Evolutionary conservation across 1,140 invertebrate species (phyloP), one percentile per base, ranked within the genome.

Genomic region (Eurosta solidaginis): DNA sequence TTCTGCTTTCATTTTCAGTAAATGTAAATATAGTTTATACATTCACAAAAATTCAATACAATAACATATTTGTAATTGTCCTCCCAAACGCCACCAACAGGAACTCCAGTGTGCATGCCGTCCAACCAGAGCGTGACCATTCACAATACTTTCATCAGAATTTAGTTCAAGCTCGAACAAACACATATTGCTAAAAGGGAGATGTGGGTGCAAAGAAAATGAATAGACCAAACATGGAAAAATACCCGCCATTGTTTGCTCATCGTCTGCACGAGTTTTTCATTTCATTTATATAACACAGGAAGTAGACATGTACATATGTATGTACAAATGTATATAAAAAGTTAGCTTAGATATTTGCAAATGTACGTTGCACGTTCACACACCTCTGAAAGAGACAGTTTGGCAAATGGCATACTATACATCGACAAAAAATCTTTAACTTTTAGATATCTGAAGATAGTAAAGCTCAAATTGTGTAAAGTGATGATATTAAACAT

Each of bases 181-280:
- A 17, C 36, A 68, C 33, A 14, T 6, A 68, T 2, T 33, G 29
- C 0, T 6, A 59, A 12, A 17, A 6, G 29, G 3, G 29, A 42
- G 59, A 33, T 40, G 59, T 40, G 33, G 27, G 29, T n/a, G 20
- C 7, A 27, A 12, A 9, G 17, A 40, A 36, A 33, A 5, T 9
- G 33, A 40, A 33, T 74, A 74, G 44, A 45, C 44, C 22, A 47
- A 47, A 74, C 14, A 74, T 74, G 73, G 44, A 22, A 29, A 74
- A 74, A 74, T n/a, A 22, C 42, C 42, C 42, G 73, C n/a, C 73
- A 82, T 85, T 85, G 84, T 85, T 85, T 85, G 83, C 81, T 73
- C 81, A 85, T 80, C 80, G 84, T 85, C 84, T 84, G 81, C 81
- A 80, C 40, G 42, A 44, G 27, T 45, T 74, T 74, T 74, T 74